Evolutionary conservation across 2,113 vertebrate genomes (phyloP), one percentile per base, ranked within the genome.

Genomic region (Lepisosteus osseus): DNA sequence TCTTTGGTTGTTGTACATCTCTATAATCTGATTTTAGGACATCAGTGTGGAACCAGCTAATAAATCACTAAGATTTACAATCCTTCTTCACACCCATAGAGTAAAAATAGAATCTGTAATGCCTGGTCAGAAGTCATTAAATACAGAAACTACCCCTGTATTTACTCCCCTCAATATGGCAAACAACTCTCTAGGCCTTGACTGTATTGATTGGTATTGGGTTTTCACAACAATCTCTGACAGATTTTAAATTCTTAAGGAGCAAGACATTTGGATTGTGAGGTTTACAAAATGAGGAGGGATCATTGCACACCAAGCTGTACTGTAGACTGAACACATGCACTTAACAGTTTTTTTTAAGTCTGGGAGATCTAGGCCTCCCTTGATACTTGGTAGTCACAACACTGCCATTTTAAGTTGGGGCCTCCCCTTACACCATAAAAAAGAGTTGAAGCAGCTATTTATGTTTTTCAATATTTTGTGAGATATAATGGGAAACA

Each of bases 401-500:
- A 70, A 7, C 14, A 40, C 45, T 59, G 29, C 42, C 9, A 70
- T 3, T 6, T 9, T 70, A 42, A 70, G 15, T 6, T 17, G 9
- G 14, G 69, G 57, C 44, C 15, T 70, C 15, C 47, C 47, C 2
- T 43, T 59, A 7, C 56, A 41, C 56, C 56, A 70, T 45, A 70
- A 61, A 57, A 67, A 67, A 5, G 54, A 67, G 44, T 41, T 73
- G 6, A 67, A 57, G 12, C 64, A 73, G 2, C 71, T 43, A 11
- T 67, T 29, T 15, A 73, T 40, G 14, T 56, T 17, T 73, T 67
- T 73, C 45, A 61, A 6, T 3, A 63, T 56, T 61, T 61, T 61
- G 7, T 73, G 54, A 0, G 45, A 68, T 44, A 73, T 0, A 61
- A 73, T 15, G 8, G 72, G 72, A 47, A 73, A 41, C 71, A 66